Evolutionary conservation across 2,888 invertebrate genomes (phyloP).

Genomic region (Epiblema foenella): DNA sequence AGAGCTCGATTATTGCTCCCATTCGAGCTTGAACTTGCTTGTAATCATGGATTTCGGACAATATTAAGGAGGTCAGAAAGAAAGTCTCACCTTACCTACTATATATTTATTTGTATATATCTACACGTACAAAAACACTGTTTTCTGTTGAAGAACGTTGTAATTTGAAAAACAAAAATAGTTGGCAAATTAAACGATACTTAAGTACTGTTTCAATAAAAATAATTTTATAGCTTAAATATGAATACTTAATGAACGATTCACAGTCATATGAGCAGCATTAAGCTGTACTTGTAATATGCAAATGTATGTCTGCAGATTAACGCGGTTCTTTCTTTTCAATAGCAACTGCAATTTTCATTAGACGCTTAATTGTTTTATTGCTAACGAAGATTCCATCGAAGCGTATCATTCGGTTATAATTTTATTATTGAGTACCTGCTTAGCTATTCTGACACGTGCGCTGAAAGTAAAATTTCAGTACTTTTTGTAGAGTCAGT

Average conservation of each 20-base stretch:
- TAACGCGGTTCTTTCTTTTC: conserved; percentile 37
- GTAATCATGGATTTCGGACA: neutral
- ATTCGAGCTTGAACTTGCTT: conserved; percentile 12
- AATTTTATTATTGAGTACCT: conserved; percentile 29
- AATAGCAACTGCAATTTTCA: conserved; percentile 34
- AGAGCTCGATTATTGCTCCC: conserved; percentile 46
- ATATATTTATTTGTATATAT: neutral
- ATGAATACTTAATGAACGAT: conserved; percentile 13
- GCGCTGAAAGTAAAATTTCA: neutral
- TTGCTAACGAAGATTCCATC: conserved; percentile 41
- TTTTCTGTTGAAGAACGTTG: neutral
- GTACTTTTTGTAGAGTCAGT: neutral
- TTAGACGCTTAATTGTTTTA: conserved; percentile 40
- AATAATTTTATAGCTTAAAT: conserved; percentile 14
- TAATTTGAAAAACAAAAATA: neutral
- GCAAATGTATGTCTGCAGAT: conserved; percentile 43
- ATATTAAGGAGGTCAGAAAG: neutral
- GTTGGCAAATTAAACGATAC: neutral
- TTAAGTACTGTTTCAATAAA: conserved; percentile 7
- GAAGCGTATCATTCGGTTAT: conserved; percentile 42
- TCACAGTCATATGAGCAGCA: neutral
- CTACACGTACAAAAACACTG: neutral
- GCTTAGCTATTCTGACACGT: conserved; percentile 21
- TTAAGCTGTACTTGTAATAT: conserved; percentile 29
- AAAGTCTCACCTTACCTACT: neutral